Percentiles rank a stretch among this genome's conserved stretches.
Evolutionary conservation across 2,113 vertebrate species (phyloP).

Genomic region (Cryptotis parvus): DNA sequence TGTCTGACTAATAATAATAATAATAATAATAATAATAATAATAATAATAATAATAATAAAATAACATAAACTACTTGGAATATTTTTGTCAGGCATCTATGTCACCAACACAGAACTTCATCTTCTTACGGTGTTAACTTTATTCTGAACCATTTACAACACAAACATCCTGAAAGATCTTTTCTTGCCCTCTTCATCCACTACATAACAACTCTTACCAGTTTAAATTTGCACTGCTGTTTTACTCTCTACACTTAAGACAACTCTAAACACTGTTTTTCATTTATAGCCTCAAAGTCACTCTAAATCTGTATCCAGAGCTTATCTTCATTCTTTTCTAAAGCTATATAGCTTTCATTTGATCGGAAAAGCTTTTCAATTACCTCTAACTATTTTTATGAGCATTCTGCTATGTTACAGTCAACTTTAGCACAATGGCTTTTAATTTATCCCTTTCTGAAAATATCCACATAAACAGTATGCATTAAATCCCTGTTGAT

Average conservation of each 20-base stretch:
- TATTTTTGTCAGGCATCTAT: conserved; percentile 19
- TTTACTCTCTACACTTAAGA: conserved; percentile 27
- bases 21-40: no score
- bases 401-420: conserved; percentile 39
- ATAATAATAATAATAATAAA: no score
- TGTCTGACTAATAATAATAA: no score
- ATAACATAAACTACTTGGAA: conserved; percentile 6
- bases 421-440: neutral
- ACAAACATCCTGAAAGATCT: neutral
- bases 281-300: conserved; percentile 17
- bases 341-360: neutral
- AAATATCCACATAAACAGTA: neutral
- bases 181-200: neutral
- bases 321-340: neutral
- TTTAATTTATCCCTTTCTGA: conserved; percentile 24
- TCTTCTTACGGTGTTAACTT: conserved; percentile 12
- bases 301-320: neutral
- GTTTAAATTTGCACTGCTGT: neutral
- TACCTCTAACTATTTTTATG: neutral
- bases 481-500: no score
- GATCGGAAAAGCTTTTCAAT: neutral
- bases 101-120: neutral
- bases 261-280: neutral
- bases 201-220: neutral
- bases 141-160: neutral